Evolutionary conservation across 2,797 vertebrate genomes (phyloP), one percentile per base, ranked within the genome.

Genomic region (Pteropus rufus): DNA sequence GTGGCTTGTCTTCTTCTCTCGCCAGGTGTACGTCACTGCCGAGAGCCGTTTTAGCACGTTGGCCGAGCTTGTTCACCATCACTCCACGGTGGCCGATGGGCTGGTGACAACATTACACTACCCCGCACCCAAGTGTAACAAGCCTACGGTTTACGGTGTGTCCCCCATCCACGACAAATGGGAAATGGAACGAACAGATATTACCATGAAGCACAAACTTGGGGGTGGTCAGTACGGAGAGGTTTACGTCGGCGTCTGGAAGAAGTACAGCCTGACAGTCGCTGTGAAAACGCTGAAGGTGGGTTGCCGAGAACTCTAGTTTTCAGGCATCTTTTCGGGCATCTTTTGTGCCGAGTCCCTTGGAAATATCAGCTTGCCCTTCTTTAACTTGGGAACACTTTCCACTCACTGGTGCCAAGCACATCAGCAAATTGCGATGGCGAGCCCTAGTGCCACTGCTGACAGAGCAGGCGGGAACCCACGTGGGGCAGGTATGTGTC

Each of bases 201-300:
- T 99, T 98, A 99, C 99, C 98, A 99, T 99, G 99, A 99, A 99
- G 99, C 99, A 99, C 99, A 99, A 99, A 97, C 99, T 99, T 2
- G 99, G 99, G 65, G 99, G 99, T 34, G 99, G 99, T 93, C 99
- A 99, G 98, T 99, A 99, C 11, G 99, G 99, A 1, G 99, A 99
- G 98, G 99, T 99, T 88, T 99, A 99, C 0, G 99, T 99, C 54
- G 99, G 99, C 0, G 99, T 99, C 96, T 99, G 99, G 99, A 99
- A 99, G 95, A 99, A 99, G 96, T 99, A 99, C 98, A 99, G 99
- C 98, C 99, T 99, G 94, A 99, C 99, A 0, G 99, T 99, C 41
- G 99, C 99, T 64, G 99, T 99, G 95, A 99, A 99, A 98, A 99
- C 99, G 0, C 97, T 99, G 87, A 99, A 99, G 99, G 99, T 99